A percentile compares a stretch with the other conserved stretches of the same genome.
Conservation (phyloP, 1,140 invertebrate species). For the Saccostrea glomerata region DNA sequence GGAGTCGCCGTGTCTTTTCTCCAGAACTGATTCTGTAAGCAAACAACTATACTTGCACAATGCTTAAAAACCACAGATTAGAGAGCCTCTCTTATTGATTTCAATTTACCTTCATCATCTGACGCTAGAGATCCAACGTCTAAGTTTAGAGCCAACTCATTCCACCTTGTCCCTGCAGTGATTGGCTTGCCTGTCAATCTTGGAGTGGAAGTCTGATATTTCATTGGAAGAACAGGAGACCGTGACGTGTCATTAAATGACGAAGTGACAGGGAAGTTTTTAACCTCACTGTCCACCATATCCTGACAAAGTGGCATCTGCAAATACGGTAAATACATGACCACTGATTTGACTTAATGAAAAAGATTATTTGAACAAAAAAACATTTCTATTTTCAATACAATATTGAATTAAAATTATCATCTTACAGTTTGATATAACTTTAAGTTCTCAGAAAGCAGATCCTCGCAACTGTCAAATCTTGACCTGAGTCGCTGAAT, state of each 20-base stretch:
- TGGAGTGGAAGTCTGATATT: background rate
- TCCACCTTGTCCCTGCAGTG: background rate
- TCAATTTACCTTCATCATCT: background rate
- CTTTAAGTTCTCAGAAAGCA: background rate
- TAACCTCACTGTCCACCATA: background rate
- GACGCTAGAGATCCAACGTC: background rate
- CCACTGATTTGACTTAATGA: too few species aligned
- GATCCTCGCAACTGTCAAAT: constrained; percentile 1
- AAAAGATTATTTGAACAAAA: too few species aligned
- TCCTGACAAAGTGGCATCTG: background rate
- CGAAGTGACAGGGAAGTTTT: background rate
- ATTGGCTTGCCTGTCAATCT: background rate
- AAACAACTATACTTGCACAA: background rate
- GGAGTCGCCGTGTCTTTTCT: background rate
- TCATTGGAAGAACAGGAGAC: background rate
- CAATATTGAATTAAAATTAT: background rate
- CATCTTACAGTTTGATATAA: background rate
- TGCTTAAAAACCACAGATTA: background rate
- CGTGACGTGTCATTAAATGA: background rate
- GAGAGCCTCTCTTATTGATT: background rate
- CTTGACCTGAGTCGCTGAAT: background rate
- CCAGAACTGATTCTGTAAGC: background rate
- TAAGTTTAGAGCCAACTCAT: background rate
- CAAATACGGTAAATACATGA: background rate
- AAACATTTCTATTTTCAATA: background rate